Conservation (phyloP, 2,888 invertebrate genomes). For the Branchellion lobata region DNA sequence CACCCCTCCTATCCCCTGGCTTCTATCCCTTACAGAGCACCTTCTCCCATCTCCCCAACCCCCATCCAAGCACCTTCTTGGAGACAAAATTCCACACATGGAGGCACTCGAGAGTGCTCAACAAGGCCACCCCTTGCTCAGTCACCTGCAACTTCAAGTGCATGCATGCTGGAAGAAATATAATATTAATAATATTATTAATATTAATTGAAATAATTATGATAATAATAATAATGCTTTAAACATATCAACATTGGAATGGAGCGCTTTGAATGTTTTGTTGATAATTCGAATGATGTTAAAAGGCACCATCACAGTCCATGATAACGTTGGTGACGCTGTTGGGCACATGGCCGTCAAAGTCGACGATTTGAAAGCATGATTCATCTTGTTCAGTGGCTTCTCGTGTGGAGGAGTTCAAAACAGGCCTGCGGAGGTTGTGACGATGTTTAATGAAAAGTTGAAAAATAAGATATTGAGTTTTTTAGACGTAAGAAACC, state of each 20-base stretch:
- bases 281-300: neutral
- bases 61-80: neutral
- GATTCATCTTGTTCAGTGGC: neutral
- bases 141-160: neutral
- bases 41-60: no score
- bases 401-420: neutral
- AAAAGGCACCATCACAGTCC: neutral
- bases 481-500: no score
- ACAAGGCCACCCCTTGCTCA: neutral
- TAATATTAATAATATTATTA: neutral
- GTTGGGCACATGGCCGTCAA: neutral
- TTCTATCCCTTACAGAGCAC: no score
- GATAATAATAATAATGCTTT: no score
- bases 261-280: neutral
- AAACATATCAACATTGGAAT: neutral
- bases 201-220: no score
- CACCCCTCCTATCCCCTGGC: no score
- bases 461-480: neutral
- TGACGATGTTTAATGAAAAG: neutral
- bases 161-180: neutral
- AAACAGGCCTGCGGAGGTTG: neutral
- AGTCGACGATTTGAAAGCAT: slow-evolving; percentile 3
- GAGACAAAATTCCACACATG: neutral
- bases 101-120: neutral
- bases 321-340: neutral